Conservation (phyloP, 2,113 vertebrate genomes). For the Ptychochromis oligacanthus region DNA sequence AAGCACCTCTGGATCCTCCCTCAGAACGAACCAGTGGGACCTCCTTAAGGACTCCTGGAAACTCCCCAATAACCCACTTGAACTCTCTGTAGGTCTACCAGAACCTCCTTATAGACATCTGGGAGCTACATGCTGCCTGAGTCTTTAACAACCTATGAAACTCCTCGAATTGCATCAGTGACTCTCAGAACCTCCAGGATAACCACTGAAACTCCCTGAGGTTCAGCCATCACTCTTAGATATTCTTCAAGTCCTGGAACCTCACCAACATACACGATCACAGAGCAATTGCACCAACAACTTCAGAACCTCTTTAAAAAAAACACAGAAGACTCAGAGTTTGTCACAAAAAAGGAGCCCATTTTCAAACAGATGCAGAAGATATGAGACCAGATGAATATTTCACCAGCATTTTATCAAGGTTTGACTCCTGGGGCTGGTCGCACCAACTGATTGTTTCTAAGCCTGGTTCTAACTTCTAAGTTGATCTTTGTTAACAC, state of each 20-base stretch:
- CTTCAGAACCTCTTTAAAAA: not conserved
- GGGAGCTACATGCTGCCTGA: not conserved
- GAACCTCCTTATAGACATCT: not conserved
- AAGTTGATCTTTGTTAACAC: not conserved
- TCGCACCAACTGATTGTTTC: not conserved
- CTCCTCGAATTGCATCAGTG: not conserved
- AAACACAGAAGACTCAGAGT: not conserved
- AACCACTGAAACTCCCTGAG: not conserved
- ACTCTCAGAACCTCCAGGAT: not conserved
- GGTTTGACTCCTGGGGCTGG: not conserved
- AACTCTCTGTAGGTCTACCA: not conserved
- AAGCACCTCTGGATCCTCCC: not conserved
- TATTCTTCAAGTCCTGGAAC: accelerated
- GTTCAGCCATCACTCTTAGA: not conserved
- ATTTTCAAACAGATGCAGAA: not conserved
- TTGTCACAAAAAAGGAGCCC: not conserved
- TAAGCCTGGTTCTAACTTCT: not conserved
- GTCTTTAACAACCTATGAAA: not conserved
- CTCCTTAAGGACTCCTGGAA: conserved; percentile 27
- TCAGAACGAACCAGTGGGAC: not conserved
- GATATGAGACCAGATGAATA: not conserved
- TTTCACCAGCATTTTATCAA: not conserved
- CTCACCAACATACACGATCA: not conserved
- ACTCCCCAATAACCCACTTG: not conserved
- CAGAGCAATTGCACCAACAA: not conserved